These are phyloP conservation scores for Lathamus discolor DNA, from an alignment of 2,113 vertebrate genomes.

Conservation along the genomic window DNA sequence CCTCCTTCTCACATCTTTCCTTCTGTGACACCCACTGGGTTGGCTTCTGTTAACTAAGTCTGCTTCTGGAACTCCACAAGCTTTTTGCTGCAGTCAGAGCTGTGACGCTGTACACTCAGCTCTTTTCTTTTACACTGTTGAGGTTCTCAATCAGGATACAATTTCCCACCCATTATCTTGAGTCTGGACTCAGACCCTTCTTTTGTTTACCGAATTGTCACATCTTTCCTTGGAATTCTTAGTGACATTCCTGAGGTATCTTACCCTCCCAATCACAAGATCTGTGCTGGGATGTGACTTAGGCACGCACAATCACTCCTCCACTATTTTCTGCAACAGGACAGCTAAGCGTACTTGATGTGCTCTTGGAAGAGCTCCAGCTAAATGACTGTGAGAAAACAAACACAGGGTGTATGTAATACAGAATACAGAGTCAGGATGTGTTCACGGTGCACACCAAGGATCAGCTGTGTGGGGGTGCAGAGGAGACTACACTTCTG, in stretches of 20 bases:
- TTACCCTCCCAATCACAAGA: not conserved
- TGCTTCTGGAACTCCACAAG: not conserved
- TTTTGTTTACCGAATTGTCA: not conserved
- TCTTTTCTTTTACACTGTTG: not conserved
- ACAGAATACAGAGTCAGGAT: not conserved
- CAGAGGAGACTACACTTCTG: rapidly evolving
- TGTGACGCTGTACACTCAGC: not conserved
- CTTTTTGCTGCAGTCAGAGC: not conserved
- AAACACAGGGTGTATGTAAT: not conserved
- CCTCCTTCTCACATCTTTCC: slow-evolving; percentile 8
- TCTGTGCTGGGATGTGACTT: not conserved
- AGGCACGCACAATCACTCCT: not conserved
- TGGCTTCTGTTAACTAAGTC: not conserved
- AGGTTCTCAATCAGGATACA: not conserved
- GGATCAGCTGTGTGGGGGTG: rapidly evolving
- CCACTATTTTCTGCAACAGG: not conserved
- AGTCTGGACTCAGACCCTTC: not conserved
- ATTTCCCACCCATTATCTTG: not conserved
- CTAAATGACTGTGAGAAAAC: not conserved
- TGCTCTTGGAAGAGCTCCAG: slow-evolving; percentile 16
- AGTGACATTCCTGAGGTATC: not conserved
- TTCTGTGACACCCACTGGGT: slow-evolving; percentile 4
- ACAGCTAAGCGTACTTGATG: not conserved
- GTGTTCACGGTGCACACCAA: rapidly evolving
- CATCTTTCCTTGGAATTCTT: not conserved